Conservation (phyloP, 2,113 vertebrate species). For the Channa argus region DNA sequence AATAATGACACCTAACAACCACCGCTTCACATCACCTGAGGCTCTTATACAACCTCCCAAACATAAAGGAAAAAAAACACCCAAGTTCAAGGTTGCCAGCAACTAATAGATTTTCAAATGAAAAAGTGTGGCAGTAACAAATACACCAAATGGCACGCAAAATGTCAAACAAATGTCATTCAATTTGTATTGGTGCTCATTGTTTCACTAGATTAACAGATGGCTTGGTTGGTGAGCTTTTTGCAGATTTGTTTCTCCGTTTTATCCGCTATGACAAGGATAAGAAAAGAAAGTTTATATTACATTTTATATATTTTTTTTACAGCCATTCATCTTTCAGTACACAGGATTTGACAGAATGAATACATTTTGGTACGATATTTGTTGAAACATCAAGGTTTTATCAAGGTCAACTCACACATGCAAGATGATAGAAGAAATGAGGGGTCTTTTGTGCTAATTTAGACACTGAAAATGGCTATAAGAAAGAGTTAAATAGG, state of each 20-base stretch:
- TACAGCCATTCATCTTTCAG: conserved; percentile 38
- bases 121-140: conserved; percentile 59
- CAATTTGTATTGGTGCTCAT: conserved; percentile 60
- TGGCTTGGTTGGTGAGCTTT: conserved; percentile 29
- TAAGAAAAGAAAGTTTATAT: conserved; percentile 29
- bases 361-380: conserved; percentile 5
- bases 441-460: conserved; percentile 38
- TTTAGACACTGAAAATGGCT: conserved; percentile 21
- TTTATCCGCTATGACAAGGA: conserved; percentile 39
- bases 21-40: conserved; percentile 35
- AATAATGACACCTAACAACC: conserved; percentile 55
- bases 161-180: conserved; percentile 81
- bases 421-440: conserved; percentile 18
- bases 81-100: conserved; percentile 54
- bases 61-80: conserved; percentile 33
- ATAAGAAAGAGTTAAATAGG: not conserved
- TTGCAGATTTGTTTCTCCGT: conserved; percentile 16
- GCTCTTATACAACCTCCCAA: conserved; percentile 30
- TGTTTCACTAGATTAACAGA: conserved; percentile 58
- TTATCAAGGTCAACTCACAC: conserved; percentile 55
- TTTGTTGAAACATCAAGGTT: conserved; percentile 53
- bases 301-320: conserved; percentile 9
- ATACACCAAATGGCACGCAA: conserved; percentile 59
- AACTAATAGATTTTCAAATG: conserved; percentile 70
- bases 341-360: conserved; percentile 10